A percentile compares a stretch with the other conserved stretches of the same genome.
phyloP scores from a whole-genome alignment of 2,888 invertebrate species.

The Stenoptilia bipunctidactyla region DNA sequence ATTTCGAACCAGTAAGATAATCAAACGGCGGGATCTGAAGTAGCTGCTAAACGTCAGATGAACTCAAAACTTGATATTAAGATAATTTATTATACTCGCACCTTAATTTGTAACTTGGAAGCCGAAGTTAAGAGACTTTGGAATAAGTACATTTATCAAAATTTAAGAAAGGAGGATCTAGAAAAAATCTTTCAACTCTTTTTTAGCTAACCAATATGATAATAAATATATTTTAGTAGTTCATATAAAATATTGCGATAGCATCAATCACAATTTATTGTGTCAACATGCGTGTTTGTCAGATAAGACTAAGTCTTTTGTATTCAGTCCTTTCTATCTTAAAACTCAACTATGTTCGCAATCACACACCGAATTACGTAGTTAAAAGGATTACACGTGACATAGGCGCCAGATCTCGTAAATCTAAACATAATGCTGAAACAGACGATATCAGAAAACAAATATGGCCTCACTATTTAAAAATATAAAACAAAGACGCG shows the following conservation, averaged over 20 bases:
- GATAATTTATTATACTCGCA: slow-evolving; percentile 65
- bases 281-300: slow-evolving; percentile 8
- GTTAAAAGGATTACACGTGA: slow-evolving; percentile 62
- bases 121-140: slow-evolving; percentile 14
- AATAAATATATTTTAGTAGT: too few species aligned
- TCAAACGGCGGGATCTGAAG: slow-evolving; percentile 46
- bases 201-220: too few species aligned
- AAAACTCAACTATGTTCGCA: slow-evolving; percentile 54
- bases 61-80: slow-evolving; percentile 60
- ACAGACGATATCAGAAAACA: slow-evolving; percentile 63
- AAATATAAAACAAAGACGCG: slow-evolving; percentile 66
- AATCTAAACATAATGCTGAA: slow-evolving; percentile 49
- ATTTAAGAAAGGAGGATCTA: too few species aligned
- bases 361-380: slow-evolving; percentile 64
- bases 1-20: slow-evolving; percentile 46
- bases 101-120: slow-evolving; percentile 45
- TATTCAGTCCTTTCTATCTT: slow-evolving; percentile 45
- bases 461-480: slow-evolving; percentile 69
- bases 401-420: slow-evolving; percentile 61
- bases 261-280: not conserved
- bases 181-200: not conserved
- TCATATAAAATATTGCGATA: too few species aligned
- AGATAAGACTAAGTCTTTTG: slow-evolving; percentile 60
- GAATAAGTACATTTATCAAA: too few species aligned
- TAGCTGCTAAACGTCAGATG: slow-evolving; percentile 63